Base-by-base conservation (phyloP, 2,797 vertebrate species). In the Synaphobranchus kaupii region DNA sequence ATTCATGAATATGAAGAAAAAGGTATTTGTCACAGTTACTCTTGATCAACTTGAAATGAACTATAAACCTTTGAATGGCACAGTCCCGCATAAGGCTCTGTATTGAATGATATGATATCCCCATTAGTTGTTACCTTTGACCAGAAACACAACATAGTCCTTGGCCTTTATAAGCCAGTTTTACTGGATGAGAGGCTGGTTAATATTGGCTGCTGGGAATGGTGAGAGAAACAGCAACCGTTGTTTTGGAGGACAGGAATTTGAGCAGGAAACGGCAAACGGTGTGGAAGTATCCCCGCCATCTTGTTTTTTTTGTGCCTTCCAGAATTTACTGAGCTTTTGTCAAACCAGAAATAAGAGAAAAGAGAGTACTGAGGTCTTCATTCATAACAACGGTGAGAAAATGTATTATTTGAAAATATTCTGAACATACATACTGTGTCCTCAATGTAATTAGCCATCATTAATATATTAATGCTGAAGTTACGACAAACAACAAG, bases 1-100 rank as follows among this genome's bases (percentile, higher is more conserved):
- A 96, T 96, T 90, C 44, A 87, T 83, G 96, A 96, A 90, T 89
- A 85, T 1, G 89, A 91, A 28, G 84, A 82, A 73, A 86, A 89
- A 90, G 92, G 95, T 96, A 94, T n/a, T 39, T 66, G 17, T 60
- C 83, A 82, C 80, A 28, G 44, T 50, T 20, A 1, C 28, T 76
- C 71, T 17, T 13, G 0, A 22, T 20, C 22, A 20, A 22, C 15
- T 20, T 60, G 58, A 22, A 22, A 20, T 56, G 1, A 56, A 56
- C 54, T 20, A 60, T 60, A 60, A 60, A 60, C 22, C 58, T 60
- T 13, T 20, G 9, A 66, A 63, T 25, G 60, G 60, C 71, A 76
- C 15, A 76, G 28, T 71, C n/a, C n/a, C n/a, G n/a, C 68, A 31
- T 34, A 73, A 73, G 2, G 68, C 28, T 10, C 8, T 31, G 10